Conservation (phyloP, 1,140 invertebrate species). For the Protaetia brevitarsis region DNA sequence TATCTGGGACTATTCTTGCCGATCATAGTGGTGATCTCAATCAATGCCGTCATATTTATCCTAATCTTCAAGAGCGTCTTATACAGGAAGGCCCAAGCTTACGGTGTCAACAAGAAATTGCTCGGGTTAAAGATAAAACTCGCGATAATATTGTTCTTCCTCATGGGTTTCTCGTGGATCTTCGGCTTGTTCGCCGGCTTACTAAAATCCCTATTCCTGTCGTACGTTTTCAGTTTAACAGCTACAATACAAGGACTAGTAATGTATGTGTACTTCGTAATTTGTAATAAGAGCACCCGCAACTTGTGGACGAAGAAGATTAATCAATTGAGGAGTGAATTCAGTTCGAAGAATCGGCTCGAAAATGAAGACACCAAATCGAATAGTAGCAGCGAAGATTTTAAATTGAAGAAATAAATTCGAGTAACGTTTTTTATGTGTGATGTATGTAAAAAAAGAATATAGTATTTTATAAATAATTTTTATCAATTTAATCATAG, state of each 20-base stretch:
- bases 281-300: constrained; percentile 10
- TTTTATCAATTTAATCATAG: too few species aligned
- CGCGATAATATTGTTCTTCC: constrained; percentile 1
- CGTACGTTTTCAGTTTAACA: constrained; percentile 14
- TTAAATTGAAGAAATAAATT: not conserved
- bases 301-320: constrained; percentile 6
- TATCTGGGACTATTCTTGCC: not conserved
- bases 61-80: constrained; percentile 10
- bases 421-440: too few species aligned
- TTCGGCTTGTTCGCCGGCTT: constrained; percentile 1
- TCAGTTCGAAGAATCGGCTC: not conserved
- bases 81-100: constrained; percentile 5
- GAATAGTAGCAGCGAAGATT: not conserved
- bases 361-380: not conserved
- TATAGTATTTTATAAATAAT: too few species aligned
- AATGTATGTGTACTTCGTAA: constrained; percentile 10
- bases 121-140: constrained; percentile 9
- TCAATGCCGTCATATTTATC: constrained; percentile 1
- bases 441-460: too few species aligned
- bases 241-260: constrained; percentile 10
- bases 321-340: not conserved
- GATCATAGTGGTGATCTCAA: not conserved
- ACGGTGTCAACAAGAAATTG: not conserved
- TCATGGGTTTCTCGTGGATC: constrained; percentile 21
- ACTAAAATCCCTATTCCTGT: not conserved